Base-by-base conservation (phyloP, 1,140 invertebrate genomes). In the Euglossa dilemma region DNA sequence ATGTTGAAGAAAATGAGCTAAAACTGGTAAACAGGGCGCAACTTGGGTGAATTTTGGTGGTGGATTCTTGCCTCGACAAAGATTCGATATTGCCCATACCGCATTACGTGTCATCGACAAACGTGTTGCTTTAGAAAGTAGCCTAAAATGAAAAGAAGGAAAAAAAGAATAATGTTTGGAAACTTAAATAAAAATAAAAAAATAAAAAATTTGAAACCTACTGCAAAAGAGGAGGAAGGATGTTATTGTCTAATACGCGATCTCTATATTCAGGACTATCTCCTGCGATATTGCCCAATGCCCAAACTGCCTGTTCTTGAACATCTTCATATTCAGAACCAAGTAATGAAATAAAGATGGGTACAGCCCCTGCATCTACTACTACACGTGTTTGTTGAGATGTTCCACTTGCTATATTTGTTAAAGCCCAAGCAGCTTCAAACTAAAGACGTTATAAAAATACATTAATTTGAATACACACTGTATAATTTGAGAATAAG, bases 351-450 rank as follows among this genome's bases (percentile, higher is more conserved):
- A 99, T 98, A 91, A 99, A 99, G 88, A 98, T 97, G 25, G 97
- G 97, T 64, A 99, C 98, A 47, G 98, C 98, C 66, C 98, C 98
- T 56, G 98, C 98, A 89, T 99, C 97, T 88, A 99, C 98, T 1
- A 99, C 98, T 89, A 98, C 97, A 78, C 97, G 95, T 6, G 99
- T 99, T 94, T 99, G 98, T 80, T 97, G 95, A 25, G 98, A 98
- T 36, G 98, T 99, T n/a, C 99, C 99, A 6, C 98, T 99, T 6
- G 98, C 99, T 89, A 99, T 99, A 94, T 99, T 99, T 72, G 99
- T 99, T 83, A 99, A 93, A 69, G 98, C 98, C 99, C 99, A 99
- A 67, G 99, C 98, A 79, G 99, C 98, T 95, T 99, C 99, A 95
- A 99, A 99, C 97, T 99, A 93, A 85, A 82, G 81, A 74, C 6